Evolutionary conservation across 2,113 vertebrate genomes (phyloP).

Genomic region (Ondatra zibethicus): DNA sequence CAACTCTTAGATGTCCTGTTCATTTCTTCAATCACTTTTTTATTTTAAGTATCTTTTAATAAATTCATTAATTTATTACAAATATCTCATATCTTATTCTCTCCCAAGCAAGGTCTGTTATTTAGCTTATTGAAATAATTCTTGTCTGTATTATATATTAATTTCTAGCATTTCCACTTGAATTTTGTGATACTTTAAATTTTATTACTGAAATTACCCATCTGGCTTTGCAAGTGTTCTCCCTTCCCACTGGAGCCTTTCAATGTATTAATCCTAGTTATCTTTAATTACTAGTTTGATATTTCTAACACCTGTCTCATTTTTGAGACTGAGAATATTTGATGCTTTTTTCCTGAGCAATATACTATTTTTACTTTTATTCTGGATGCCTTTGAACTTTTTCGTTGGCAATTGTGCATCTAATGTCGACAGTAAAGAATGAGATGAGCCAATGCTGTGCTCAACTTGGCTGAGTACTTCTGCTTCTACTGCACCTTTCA

Average conservation of each 20-base stretch:
- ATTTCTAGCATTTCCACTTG: conserved; percentile 16
- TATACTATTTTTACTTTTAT: conserved; percentile 6
- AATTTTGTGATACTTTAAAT: background rate
- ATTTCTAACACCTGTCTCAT: conserved; percentile 32
- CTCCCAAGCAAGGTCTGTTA: background rate
- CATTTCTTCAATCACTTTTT: background rate
- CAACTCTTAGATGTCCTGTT: background rate
- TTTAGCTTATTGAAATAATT: background rate
- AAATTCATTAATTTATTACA: background rate
- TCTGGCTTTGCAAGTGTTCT: background rate
- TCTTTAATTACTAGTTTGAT: background rate
- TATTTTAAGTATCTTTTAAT: background rate
- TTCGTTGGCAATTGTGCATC: conserved; percentile 29
- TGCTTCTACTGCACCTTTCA: background rate
- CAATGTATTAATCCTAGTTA: background rate
- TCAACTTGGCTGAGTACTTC: background rate
- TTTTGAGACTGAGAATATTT: conserved; percentile 25
- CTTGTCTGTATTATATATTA: background rate
- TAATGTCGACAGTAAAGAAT: background rate
- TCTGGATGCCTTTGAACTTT: background rate
- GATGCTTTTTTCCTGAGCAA: background rate
- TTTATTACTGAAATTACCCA: conserved; percentile 45
- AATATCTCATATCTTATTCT: background rate
- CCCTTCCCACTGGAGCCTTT: background rate
- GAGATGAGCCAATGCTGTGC: background rate